Percentiles rank a stretch among this genome's conserved stretches.
Conservation (phyloP, 2,888 invertebrate genomes). For the Gonocerus acuteangulatus region DNA sequence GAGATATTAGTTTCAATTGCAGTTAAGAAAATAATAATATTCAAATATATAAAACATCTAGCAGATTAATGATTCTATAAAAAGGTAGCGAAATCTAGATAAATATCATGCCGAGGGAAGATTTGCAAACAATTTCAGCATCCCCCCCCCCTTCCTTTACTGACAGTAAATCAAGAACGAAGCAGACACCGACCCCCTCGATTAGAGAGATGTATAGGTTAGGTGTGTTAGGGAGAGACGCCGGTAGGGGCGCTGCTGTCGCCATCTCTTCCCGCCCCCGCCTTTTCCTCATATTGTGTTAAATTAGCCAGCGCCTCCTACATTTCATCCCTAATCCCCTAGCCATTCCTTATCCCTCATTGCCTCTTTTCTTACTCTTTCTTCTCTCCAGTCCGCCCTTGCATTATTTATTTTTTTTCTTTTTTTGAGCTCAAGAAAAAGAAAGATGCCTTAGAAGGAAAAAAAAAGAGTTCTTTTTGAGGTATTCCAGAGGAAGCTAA, state of each 20-base stretch:
- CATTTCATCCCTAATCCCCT: constrained; percentile 2
- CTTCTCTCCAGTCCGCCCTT: background rate
- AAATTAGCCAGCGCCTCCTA: constrained; percentile 13
- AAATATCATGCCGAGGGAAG: constrained; percentile 27
- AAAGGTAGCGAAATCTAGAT: constrained; percentile 15
- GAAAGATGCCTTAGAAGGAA: too few relatives aligned
- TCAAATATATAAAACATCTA: too few relatives aligned
- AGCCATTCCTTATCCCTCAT: constrained; percentile 17
- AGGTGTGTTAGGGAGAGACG: constrained; percentile 32
- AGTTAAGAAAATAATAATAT: too few relatives aligned
- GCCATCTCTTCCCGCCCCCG: too few relatives aligned
- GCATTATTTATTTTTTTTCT: background rate
- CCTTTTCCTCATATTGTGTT: constrained; percentile 5
- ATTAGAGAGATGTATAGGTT: constrained; percentile 34
- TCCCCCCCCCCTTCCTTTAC: background rate
- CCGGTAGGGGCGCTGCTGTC: constrained; percentile 18
- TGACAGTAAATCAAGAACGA: constrained; percentile 3
- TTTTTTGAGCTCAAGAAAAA: background rate
- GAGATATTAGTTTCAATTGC: too few relatives aligned
- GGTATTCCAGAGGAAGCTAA: too few relatives aligned
- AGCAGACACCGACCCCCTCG: background rate
- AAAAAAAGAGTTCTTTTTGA: too few relatives aligned
- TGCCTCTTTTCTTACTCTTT: background rate
- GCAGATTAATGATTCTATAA: too few relatives aligned
- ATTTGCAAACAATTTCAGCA: constrained; percentile 32